Evolutionary conservation across 2,113 vertebrate species (phyloP).

Genomic region (Lophochroa leadbeateri): DNA sequence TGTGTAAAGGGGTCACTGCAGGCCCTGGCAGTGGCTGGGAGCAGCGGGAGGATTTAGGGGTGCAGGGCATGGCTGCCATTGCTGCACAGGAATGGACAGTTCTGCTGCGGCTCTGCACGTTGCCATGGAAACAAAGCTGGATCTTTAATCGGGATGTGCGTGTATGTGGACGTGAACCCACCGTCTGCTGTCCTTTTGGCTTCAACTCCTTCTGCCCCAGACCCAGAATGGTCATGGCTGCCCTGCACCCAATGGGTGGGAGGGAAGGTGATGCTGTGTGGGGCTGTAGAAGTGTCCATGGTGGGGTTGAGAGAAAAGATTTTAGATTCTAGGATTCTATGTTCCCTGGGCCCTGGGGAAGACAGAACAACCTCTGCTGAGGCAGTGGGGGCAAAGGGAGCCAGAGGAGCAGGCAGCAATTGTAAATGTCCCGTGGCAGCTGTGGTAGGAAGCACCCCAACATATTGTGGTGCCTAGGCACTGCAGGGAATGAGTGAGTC

Average conservation of each 20-base stretch:
- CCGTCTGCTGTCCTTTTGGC: slow-evolving; percentile 1
- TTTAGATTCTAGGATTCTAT: background rate
- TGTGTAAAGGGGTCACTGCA: background rate
- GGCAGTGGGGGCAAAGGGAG: background rate
- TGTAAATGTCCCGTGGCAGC: background rate
- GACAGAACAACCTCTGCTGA: background rate
- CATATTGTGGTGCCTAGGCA: background rate
- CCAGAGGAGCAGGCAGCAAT: background rate
- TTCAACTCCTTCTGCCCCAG: background rate
- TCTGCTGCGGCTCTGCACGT: background rate
- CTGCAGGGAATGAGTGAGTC: background rate
- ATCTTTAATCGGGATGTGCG: background rate
- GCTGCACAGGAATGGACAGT: background rate
- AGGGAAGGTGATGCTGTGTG: background rate
- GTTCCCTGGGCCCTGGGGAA: background rate
- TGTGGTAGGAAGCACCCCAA: background rate
- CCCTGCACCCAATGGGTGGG: background rate
- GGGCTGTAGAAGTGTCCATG: background rate
- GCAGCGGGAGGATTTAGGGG: background rate
- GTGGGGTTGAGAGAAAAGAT: background rate
- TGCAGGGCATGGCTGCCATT: background rate
- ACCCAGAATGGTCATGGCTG: background rate
- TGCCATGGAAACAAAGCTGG: slow-evolving; percentile 45
- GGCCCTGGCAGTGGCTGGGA: background rate
- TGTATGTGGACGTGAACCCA: background rate